Conservation (phyloP, 2,797 vertebrate species). For the Philypnodon macrostomus region DNA sequence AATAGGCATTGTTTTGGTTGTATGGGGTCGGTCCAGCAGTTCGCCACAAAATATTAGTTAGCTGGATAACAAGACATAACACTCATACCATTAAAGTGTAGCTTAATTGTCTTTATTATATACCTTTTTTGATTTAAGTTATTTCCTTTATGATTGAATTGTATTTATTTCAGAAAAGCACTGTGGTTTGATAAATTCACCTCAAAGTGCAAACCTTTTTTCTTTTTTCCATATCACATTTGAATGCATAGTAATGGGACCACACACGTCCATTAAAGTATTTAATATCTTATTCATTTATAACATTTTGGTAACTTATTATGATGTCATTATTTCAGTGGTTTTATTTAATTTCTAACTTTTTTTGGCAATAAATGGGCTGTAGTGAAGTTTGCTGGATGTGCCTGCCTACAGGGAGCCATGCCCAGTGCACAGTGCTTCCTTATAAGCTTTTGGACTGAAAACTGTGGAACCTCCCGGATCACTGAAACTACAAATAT, state of each 20-base stretch:
- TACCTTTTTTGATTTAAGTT: slow-evolving; percentile 83
- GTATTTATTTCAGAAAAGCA: slow-evolving; percentile 77
- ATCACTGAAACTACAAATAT: slow-evolving; percentile 74
- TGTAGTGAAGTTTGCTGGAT: slow-evolving; percentile 74
- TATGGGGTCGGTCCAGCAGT: slow-evolving; percentile 70
- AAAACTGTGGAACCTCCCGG: slow-evolving; percentile 75
- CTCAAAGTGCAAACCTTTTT: slow-evolving; percentile 77
- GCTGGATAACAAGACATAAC: slow-evolving; percentile 64
- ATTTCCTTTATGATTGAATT: slow-evolving; percentile 75
- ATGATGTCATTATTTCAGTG: slow-evolving; percentile 73
- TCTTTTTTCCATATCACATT: slow-evolving; percentile 54
- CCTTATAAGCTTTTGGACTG: slow-evolving; percentile 66
- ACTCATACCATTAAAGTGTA: slow-evolving; percentile 78
- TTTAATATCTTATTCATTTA: slow-evolving; percentile 74
- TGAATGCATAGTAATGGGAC: slow-evolving; percentile 56
- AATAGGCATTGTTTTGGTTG: slow-evolving; percentile 68
- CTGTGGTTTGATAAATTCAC: slow-evolving; percentile 76
- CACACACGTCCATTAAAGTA: slow-evolving; percentile 71
- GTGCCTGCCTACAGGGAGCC: slow-evolving; percentile 77
- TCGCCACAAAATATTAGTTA: slow-evolving; percentile 74
- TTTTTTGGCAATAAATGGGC: slow-evolving; percentile 76
- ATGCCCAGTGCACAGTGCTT: slow-evolving; percentile 64
- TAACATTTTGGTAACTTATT: slow-evolving; percentile 75
- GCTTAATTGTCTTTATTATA: slow-evolving; percentile 83
- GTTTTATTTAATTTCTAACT: slow-evolving; percentile 79